These are phyloP conservation scores for Diabrotica undecimpunctata DNA, from an alignment of 1,140 invertebrate species.

Conservation along the genomic window DNA sequence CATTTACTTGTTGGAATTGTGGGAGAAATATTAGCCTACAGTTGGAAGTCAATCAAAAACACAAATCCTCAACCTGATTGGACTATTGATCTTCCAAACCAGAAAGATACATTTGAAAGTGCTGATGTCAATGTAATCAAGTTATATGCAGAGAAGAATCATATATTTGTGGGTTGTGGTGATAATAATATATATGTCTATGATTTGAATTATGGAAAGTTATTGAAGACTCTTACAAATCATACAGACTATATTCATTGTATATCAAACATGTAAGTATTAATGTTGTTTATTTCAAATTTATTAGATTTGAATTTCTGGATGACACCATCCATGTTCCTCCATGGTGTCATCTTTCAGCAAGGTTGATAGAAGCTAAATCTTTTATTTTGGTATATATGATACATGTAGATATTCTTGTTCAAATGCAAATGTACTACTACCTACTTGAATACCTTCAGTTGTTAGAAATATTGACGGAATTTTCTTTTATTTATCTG, in stretches of 20 bases:
- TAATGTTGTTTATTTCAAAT: too few species aligned
- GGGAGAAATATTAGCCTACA: constrained; percentile 71
- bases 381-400: too few species aligned
- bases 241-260: constrained; percentile 81
- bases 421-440: too few species aligned
- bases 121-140: constrained; percentile 74
- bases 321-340: too few species aligned
- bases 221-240: constrained; percentile 63
- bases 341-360: too few species aligned
- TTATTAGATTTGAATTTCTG: too few species aligned
- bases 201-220: constrained; percentile 71
- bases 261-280: constrained; percentile 60
- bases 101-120: constrained; percentile 64
- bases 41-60: constrained; percentile 64
- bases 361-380: too few species aligned
- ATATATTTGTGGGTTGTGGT: constrained; percentile 79
- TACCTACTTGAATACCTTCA: too few species aligned
- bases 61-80: constrained; percentile 61
- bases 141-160: constrained; percentile 55
- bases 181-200: constrained; percentile 77
- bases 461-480: too few species aligned
- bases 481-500: too few species aligned
- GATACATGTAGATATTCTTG: too few species aligned
- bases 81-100: constrained; percentile 66
- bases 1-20: constrained; percentile 72